Evolutionary conservation across 2,888 invertebrate genomes (phyloP).

Genomic region (Ferdinandea cuprea): DNA sequence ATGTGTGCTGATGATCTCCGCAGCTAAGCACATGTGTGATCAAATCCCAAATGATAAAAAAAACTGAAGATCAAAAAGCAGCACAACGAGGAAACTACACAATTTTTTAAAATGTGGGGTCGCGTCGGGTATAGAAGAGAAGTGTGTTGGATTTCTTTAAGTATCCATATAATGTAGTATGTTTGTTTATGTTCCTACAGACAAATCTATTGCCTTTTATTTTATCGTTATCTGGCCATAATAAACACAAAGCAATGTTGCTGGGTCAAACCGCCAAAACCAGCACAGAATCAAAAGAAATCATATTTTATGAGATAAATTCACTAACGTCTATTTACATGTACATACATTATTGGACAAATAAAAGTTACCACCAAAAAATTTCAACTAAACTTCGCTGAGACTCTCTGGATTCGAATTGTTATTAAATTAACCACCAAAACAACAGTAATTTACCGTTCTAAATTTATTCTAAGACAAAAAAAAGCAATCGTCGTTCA

Average conservation of each 20-base stretch:
- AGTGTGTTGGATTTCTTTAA: too few relatives aligned
- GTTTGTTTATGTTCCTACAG: constrained; percentile 25
- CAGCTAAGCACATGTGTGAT: constrained; percentile 49
- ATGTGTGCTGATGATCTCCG: constrained; percentile 40
- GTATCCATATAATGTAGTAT: constrained; percentile 14
- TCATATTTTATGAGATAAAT: constrained; percentile 14
- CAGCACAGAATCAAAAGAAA: constrained; percentile 27
- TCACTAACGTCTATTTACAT: too few relatives aligned
- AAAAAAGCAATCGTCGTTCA: too few relatives aligned
- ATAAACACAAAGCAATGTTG: constrained; percentile 61
- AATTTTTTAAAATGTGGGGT: too few relatives aligned
- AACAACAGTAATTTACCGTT: too few relatives aligned
- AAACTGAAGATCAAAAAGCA: constrained; percentile 56
- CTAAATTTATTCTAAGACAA: too few relatives aligned
- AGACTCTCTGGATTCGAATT: too few relatives aligned
- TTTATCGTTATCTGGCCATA: constrained; percentile 66
- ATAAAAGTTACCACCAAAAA: too few relatives aligned
- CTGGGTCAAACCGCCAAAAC: constrained; percentile 45
- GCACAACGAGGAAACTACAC: constrained; percentile 61
- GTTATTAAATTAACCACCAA: too few relatives aligned
- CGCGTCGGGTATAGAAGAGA: too few relatives aligned
- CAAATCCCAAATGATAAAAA: constrained; percentile 37
- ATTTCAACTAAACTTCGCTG: too few relatives aligned
- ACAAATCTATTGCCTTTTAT: constrained; percentile 72
- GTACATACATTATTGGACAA: too few relatives aligned